These are phyloP conservation scores for Mongoloraphidia duomilia DNA, from an alignment of 2,888 invertebrate species.

Conservation along the genomic window DNA sequence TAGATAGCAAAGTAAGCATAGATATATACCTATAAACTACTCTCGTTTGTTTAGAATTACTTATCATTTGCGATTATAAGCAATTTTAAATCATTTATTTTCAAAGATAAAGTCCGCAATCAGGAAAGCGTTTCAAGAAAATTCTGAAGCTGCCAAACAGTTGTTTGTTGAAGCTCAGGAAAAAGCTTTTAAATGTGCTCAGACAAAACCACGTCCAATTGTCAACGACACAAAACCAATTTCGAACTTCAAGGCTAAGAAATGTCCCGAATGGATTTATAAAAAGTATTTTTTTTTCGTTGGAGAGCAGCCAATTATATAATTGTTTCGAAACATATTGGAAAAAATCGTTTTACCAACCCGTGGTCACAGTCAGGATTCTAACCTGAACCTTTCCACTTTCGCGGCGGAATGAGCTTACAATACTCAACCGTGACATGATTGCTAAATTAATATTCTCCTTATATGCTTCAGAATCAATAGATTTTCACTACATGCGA, in stretches of 20 bases:
- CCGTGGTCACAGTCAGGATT: too few species aligned
- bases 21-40: background rate
- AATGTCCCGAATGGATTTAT: slow-evolving; percentile 7
- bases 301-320: too few species aligned
- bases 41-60: background rate
- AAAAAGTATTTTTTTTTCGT: slow-evolving; percentile 18
- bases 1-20: background rate
- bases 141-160: slow-evolving; percentile 17
- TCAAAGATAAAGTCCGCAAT: slow-evolving; percentile 13
- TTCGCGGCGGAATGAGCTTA: too few species aligned
- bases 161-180: slow-evolving; percentile 19
- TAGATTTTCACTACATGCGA: too few species aligned
- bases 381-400: too few species aligned
- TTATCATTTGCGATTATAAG: background rate
- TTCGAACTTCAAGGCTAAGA: slow-evolving; percentile 7
- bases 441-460: too few species aligned
- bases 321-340: too few species aligned
- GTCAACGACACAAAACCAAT: slow-evolving; percentile 4
- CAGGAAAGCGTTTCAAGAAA: slow-evolving; percentile 15
- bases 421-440: too few species aligned
- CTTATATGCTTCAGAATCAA: too few species aligned
- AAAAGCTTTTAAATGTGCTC: slow-evolving; percentile 17
- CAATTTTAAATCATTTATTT: background rate
- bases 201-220: slow-evolving; percentile 8
- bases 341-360: too few species aligned